A percentile compares a stretch with the other conserved stretches of the same genome.
phyloP scores from a whole-genome alignment of 2,888 invertebrate species.

The Pandemis cinnamomeana region DNA sequence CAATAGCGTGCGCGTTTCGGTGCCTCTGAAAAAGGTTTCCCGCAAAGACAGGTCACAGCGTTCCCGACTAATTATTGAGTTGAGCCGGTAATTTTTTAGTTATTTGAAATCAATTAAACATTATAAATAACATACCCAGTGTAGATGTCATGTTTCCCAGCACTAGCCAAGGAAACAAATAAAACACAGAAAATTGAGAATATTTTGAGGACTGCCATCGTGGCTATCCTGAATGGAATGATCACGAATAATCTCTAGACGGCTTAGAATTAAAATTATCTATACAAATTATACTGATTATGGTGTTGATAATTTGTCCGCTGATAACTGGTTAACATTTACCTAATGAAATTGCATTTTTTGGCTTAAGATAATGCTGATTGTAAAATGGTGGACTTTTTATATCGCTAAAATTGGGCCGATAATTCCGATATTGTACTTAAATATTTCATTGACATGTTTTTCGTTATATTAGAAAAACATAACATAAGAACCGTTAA shows the following conservation, averaged over 20 bases:
- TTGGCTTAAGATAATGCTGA: not conserved
- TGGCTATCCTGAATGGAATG: conserved; percentile 12
- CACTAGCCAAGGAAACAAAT: conserved; percentile 28
- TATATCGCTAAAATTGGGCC: too few species aligned
- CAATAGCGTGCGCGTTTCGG: too few species aligned
- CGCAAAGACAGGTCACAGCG: too few species aligned
- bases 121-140: conserved; percentile 47
- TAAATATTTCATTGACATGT: too few species aligned
- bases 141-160: conserved; percentile 48
- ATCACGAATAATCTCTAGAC: conserved; percentile 8
- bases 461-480: too few species aligned
- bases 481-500: too few species aligned
- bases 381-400: not conserved
- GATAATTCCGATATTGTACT: too few species aligned
- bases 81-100: too few species aligned
- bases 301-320: not conserved
- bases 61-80: too few species aligned
- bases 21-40: too few species aligned
- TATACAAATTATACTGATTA: conserved; percentile 5
- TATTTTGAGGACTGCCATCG: conserved; percentile 20
- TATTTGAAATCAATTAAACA: not conserved
- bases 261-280: conserved; percentile 28
- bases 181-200: conserved; percentile 16
- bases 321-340: not conserved
- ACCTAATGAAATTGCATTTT: conserved; percentile 1